A percentile compares a stretch with the other conserved stretches of the same genome.
Conservation (phyloP, 2,888 invertebrate species). For the Drosophila paramelanica region DNA sequence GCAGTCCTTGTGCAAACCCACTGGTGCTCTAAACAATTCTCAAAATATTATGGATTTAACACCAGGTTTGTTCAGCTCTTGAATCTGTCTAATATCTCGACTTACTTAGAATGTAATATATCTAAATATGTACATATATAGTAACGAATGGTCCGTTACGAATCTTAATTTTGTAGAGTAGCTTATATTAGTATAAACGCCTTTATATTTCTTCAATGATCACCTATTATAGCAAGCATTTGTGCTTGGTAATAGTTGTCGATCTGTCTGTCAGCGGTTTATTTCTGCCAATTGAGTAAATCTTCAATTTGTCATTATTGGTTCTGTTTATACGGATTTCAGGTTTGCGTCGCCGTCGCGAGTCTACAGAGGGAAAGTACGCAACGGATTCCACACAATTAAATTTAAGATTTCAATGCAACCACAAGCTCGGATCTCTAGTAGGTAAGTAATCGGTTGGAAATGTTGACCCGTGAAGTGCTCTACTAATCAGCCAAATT, state of each 20-base stretch:
- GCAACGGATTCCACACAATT: conserved; percentile 93
- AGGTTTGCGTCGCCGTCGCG: conserved; percentile 90
- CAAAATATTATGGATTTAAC: conserved; percentile 86
- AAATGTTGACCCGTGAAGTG: background rate
- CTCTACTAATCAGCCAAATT: background rate
- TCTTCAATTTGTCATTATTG: background rate
- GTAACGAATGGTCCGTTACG: too few species aligned
- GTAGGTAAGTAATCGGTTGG: conserved; percentile 73
- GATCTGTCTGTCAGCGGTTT: too few species aligned
- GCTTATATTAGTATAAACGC: too few species aligned
- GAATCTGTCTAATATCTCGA: too few species aligned
- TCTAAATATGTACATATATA: too few species aligned
- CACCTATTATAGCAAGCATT: too few species aligned
- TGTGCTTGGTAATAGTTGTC: too few species aligned
- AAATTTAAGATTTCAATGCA: conserved; percentile 92
- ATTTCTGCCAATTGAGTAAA: too few species aligned
- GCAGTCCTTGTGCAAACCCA: conserved; percentile 78
- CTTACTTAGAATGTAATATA: too few species aligned
- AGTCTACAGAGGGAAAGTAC: conserved; percentile 91
- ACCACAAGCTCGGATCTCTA: conserved; percentile 86
- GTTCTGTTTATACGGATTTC: background rate
- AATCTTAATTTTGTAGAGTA: too few species aligned
- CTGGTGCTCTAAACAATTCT: conserved; percentile 76
- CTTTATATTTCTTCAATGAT: too few species aligned
- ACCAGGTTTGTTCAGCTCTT: too few species aligned